These are phyloP conservation scores for Harpalus rubripes DNA, from an alignment of 2,888 invertebrate species.

Conservation along the genomic window DNA sequence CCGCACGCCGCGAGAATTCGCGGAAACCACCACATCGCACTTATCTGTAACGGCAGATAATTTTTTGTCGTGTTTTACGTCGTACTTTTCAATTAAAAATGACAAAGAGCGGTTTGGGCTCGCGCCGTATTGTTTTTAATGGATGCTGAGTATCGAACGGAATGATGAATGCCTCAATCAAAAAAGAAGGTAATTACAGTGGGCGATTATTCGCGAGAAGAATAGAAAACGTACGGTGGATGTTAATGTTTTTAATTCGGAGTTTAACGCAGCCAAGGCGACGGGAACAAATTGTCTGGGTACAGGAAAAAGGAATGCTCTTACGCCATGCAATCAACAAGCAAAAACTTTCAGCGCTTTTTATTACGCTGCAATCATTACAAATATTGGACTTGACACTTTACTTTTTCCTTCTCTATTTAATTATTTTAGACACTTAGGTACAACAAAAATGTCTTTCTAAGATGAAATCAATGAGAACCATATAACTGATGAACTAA, in stretches of 20 bases:
- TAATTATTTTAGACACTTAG: background rate
- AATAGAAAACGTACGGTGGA: slow-evolving; percentile 50
- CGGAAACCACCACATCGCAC: slow-evolving; percentile 5
- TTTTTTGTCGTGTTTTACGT: slow-evolving; percentile 60
- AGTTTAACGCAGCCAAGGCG: slow-evolving; percentile 30
- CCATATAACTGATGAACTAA: no score
- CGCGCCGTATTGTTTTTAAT: slow-evolving; percentile 63
- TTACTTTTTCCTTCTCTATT: background rate
- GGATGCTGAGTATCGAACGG: slow-evolving; percentile 55
- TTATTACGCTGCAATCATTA: slow-evolving; percentile 19
- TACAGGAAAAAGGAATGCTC: slow-evolving; percentile 44
- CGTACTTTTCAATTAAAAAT: slow-evolving; percentile 65
- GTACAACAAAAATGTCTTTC: background rate
- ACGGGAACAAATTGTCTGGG: slow-evolving; percentile 41
- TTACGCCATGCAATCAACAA: slow-evolving; percentile 24
- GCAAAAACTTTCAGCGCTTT: slow-evolving; percentile 15
- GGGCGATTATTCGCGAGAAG: slow-evolving; percentile 59
- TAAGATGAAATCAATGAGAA: background rate
- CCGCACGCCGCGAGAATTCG: slow-evolving; percentile 37
- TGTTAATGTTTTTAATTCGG: slow-evolving; percentile 52
- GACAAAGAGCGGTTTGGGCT: slow-evolving; percentile 59
- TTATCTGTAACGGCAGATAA: slow-evolving; percentile 64
- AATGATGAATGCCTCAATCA: slow-evolving; percentile 57
- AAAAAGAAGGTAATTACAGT: slow-evolving; percentile 65
- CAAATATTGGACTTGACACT: slow-evolving; percentile 30